Evolutionary conservation across 1,140 invertebrate genomes (phyloP), one percentile per base, ranked within the genome.

Genomic region (Hycleus phaleratus): DNA sequence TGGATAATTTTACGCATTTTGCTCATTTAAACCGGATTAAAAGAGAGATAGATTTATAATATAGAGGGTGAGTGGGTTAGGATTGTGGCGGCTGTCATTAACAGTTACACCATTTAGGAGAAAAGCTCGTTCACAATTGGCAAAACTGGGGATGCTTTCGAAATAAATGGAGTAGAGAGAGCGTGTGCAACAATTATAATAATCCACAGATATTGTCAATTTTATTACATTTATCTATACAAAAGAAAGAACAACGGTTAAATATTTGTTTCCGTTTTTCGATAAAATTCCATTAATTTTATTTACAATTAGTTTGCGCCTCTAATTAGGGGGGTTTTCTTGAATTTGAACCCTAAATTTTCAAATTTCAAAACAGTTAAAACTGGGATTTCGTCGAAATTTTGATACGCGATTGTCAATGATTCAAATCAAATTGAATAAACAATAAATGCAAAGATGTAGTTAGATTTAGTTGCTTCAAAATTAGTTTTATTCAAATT

Each of bases 201-300:
- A 53, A 43, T 52, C 18, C 49, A 59, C 58, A 59, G 45, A 59
- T 59, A 59, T 59, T 59, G 58, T 59, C 58, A 42, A 52, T 59
- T 48, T 54, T 43, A 58, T 54, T 53, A 40, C 50, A 11, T 51
- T 43, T 42, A 42, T 10, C 58, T 59, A 54, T 53, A 59, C 46
- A 59, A 53, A 52, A 59, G 43, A 46, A 47, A 49, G 57, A 59
- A 44, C 53, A 59, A 5, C 10, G 5, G 4, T 3, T 42, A 42
- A 7, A 42, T 42, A 42, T 42, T 42, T 9, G 4, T 10, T 42
- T 42, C 10, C 10, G 10, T 5, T 32, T 32, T 7, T 1, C 18
- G 18, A 32, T 4, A 32, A 32, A 32, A 32, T 32, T 32, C 32
- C 32, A 32, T 32, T 32, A 32, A 32, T 32, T 32, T n/a, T 38